Evolutionary conservation across 64 coral and sea anemone genomes (phyloP).

Genomic region (Dendrophyllia cribrosa): DNA sequence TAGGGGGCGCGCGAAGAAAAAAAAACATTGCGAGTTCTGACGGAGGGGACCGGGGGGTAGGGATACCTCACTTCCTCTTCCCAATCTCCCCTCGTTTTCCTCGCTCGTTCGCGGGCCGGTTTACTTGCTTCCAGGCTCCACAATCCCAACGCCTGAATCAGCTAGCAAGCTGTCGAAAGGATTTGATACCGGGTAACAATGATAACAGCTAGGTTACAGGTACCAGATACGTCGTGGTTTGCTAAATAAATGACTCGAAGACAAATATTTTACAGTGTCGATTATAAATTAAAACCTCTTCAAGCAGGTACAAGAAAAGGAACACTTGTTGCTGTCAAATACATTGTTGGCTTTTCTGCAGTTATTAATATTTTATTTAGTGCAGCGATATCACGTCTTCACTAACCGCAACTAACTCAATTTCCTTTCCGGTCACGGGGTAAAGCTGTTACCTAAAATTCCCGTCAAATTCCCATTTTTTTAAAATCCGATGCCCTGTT

Average conservation of each 20-base stretch:
- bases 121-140: too few species aligned
- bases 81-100: too few species aligned
- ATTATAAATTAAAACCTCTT: not conserved
- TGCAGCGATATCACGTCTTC: not conserved
- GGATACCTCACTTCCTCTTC: too few species aligned
- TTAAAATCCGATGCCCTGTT: too few species aligned
- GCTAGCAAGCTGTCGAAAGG: too few species aligned
- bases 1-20: too few species aligned
- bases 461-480: not conserved
- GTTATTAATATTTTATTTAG: constrained; percentile 49
- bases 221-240: not conserved
- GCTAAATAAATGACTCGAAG: too few species aligned
- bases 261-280: not conserved
- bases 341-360: not conserved
- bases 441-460: not conserved
- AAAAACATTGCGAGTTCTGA: too few species aligned
- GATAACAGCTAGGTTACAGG: not conserved
- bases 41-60: too few species aligned
- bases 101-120: too few species aligned
- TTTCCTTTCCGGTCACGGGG: not conserved
- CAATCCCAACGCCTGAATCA: too few species aligned
- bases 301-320: constrained; percentile 20
- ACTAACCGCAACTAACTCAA: not conserved
- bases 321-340: constrained; percentile 29
- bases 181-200: too few species aligned